Percentiles rank a stretch among this genome's conserved stretches.
phyloP scores from a whole-genome alignment of 2,888 invertebrate genomes.

The Ornithoptera alexandrae region DNA sequence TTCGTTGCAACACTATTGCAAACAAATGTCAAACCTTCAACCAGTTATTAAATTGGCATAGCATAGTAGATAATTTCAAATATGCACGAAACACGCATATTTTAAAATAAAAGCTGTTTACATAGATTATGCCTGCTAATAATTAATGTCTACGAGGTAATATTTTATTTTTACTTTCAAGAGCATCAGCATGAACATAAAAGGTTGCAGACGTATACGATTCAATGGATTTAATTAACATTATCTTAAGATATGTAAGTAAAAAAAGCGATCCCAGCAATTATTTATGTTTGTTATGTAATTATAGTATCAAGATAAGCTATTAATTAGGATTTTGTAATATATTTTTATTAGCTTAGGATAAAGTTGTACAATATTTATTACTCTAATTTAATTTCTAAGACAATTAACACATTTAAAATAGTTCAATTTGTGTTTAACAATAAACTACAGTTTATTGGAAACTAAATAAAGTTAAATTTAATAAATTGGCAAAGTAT shows the following conservation, averaged over 20 bases:
- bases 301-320: neutral
- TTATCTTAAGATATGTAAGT: neutral
- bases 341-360: no score
- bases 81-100: neutral
- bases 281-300: neutral
- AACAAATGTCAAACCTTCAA: neutral
- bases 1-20: neutral
- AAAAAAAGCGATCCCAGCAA: no score
- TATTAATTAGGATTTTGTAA: neutral
- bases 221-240: neutral
- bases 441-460: neutral
- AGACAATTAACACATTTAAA: neutral
- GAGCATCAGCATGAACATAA: neutral
- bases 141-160: neutral
- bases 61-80: neutral
- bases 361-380: neutral
- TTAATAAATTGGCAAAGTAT: neutral
- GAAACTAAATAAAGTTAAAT: neutral
- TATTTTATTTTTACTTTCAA: constrained; percentile 1
- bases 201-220: neutral
- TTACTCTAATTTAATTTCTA: neutral
- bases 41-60: neutral
- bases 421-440: neutral
- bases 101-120: constrained; percentile 6
- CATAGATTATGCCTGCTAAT: neutral